Percentiles rank a stretch among this genome's conserved stretches.
These are phyloP conservation scores for Nanorana parkeri DNA, from an alignment of 2,113 vertebrate species.

Conservation along the genomic window DNA sequence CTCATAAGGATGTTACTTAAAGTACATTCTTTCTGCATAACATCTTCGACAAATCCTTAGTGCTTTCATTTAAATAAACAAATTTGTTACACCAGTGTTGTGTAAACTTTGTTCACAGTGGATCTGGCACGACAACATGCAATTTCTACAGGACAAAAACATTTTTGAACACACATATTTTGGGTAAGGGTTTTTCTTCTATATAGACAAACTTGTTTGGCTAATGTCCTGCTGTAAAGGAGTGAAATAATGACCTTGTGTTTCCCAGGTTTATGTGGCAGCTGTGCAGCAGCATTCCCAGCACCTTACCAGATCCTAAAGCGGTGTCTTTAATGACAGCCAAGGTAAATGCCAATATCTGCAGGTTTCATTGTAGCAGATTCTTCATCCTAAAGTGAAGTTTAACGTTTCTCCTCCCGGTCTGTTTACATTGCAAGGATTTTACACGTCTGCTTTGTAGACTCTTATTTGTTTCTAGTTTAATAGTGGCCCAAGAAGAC, in stretches of 20 bases:
- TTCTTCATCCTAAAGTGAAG: no score
- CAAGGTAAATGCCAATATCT: slow-evolving; percentile 79
- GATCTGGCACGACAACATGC: slow-evolving; percentile 99
- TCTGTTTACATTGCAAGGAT: background rate
- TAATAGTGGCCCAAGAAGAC: no score
- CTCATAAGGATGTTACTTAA: no score
- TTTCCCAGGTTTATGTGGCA: slow-evolving; percentile 97
- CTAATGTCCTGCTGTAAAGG: background rate
- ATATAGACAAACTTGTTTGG: background rate
- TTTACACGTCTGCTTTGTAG: background rate
- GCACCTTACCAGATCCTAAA: slow-evolving; percentile 96
- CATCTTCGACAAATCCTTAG: background rate
- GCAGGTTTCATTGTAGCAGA: background rate
- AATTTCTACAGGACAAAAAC: slow-evolving; percentile 99
- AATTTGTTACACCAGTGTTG: background rate
- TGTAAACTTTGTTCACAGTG: slow-evolving; percentile 79
- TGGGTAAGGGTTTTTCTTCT: slow-evolving; percentile 79
- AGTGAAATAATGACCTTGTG: slow-evolving; percentile 62
- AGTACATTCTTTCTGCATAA: no score
- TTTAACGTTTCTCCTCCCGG: no score
- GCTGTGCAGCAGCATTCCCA: slow-evolving; percentile 97
- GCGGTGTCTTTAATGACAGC: slow-evolving; percentile 97
- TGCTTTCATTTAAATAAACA: background rate
- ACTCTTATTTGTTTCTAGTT: no score
- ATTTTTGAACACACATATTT: slow-evolving; percentile 99